Base-by-base conservation (phyloP, 2,888 invertebrate genomes). In the Macrosoma leucophasiata region DNA sequence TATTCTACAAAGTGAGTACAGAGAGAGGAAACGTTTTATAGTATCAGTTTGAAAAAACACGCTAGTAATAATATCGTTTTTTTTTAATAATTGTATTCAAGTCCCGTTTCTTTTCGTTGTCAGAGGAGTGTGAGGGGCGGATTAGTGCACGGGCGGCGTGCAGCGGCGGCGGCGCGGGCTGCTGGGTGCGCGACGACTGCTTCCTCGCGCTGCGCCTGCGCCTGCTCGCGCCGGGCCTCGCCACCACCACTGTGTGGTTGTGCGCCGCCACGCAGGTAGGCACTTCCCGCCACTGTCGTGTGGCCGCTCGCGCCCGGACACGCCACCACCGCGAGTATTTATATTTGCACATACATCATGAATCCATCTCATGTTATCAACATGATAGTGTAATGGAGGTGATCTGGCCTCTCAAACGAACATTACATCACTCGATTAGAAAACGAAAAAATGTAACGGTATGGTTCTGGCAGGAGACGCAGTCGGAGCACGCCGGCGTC, bases 401-500 rank as follows among this genome's bases (percentile, higher is more conserved):
- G n/a, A n/a, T n/a, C n/a, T n/a, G n/a, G n/a, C n/a, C n/a, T n/a
- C n/a, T n/a, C n/a, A n/a, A n/a, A n/a, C 13, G 2, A 8, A 2
- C 6, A 2, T 6, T 24, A 4, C 7, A 10, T 19, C 3, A 13
- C 9, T 8, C 3, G 7, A 28, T 22, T 25, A 4, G 3, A 33
- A 7, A 26, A 20, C 7, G 8, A 20, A 12, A 18, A 25, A 25
- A 6, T 13, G 4, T 25, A 33, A 8, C 5, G 10, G 3, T 13
- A 8, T n/a, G 8, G n/a, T n/a, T 7, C 17, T 21, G 10, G 8
- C 59, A 77, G 78, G 71, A 69, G 44, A 58, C 62, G 17, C 58
- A 69, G 36, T 73, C 74, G 11, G 79, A 76, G 54, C 62, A 62
- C 43, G 55, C 65, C 1, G 78, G 77, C 3, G 77, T 79, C 29